Percentiles rank a stretch among this genome's conserved stretches.
Evolutionary conservation across 2,113 vertebrate species (phyloP).

Genomic region (Trichomycterus rosablanca): DNA sequence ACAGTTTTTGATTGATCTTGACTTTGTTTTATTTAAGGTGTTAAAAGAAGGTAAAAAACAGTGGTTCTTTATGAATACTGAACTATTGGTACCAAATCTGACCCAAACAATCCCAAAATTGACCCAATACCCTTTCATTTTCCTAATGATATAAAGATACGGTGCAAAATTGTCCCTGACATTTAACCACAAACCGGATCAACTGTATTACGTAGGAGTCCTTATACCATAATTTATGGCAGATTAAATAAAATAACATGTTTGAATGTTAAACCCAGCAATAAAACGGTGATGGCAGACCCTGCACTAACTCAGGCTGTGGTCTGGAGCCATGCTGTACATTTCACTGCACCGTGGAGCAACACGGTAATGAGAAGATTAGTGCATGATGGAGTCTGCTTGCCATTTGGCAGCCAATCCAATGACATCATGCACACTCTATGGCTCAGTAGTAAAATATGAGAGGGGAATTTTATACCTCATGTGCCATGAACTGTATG

Average conservation of each 20-base stretch:
- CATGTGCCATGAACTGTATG: slow-evolving; percentile 46
- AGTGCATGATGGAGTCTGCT: slow-evolving; percentile 47
- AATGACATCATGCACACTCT: slow-evolving; percentile 52
- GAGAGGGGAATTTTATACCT: slow-evolving; percentile 52
- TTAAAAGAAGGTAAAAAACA: too few relatives aligned
- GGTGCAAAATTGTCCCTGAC: neutral
- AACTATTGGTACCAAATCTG: too few relatives aligned
- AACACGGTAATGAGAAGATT: slow-evolving; percentile 55
- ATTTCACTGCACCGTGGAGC: slow-evolving; percentile 50
- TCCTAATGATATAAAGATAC: too few relatives aligned
- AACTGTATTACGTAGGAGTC: slow-evolving; percentile 1
- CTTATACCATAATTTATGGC: slow-evolving; percentile 12
- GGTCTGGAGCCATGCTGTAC: slow-evolving; percentile 24
- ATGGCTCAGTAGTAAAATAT: slow-evolving; percentile 51
- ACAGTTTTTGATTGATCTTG: too few relatives aligned
- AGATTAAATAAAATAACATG: slow-evolving; percentile 18
- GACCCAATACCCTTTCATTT: too few relatives aligned
- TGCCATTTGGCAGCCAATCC: slow-evolving; percentile 56
- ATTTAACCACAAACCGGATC: slow-evolving; percentile 8
- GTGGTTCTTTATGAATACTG: too few relatives aligned
- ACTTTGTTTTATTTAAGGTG: too few relatives aligned
- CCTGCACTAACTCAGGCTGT: slow-evolving; percentile 16
- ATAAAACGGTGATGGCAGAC: slow-evolving; percentile 9
- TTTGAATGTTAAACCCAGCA: slow-evolving; percentile 31
- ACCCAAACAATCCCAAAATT: too few relatives aligned